phyloP scores from a whole-genome alignment of 2,888 invertebrate genomes.

The Acronicta aceris region DNA sequence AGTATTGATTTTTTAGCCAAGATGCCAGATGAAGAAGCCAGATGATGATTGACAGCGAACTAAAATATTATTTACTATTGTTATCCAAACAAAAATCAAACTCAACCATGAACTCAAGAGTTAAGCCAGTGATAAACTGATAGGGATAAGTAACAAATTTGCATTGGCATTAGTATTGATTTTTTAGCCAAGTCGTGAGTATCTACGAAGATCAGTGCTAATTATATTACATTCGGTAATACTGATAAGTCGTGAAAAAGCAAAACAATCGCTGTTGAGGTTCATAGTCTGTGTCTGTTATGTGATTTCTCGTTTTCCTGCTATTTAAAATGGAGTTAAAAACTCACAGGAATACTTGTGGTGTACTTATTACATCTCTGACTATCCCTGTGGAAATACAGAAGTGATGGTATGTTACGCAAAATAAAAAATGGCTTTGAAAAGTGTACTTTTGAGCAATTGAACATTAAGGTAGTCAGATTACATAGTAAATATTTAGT shows the following conservation, averaged over 20 bases:
- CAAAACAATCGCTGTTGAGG: conserved; percentile 28
- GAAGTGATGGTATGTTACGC: too few relatives aligned
- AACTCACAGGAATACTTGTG: too few relatives aligned
- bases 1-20: conserved; percentile 19
- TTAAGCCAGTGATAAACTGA: not conserved
- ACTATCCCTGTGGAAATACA: too few relatives aligned
- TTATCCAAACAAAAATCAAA: too few relatives aligned
- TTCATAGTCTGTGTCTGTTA: conserved; percentile 6
- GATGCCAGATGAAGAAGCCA: not conserved
- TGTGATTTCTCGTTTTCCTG: conserved; percentile 22
- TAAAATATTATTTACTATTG: too few relatives aligned
- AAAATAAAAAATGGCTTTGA: too few relatives aligned
- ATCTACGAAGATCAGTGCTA: conserved; percentile 45
- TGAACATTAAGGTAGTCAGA: too few relatives aligned
- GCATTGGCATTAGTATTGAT: conserved; percentile 3
- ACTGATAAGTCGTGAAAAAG: conserved; percentile 23
- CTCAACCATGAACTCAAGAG: too few relatives aligned
- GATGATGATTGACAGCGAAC: too few relatives aligned
- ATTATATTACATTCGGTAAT: conserved; percentile 35
- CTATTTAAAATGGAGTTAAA: not conserved
- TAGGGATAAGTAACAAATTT: conserved; percentile 4
- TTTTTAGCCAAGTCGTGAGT: conserved; percentile 27
- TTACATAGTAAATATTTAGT: too few relatives aligned
- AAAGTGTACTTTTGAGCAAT: too few relatives aligned
- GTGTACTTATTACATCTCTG: too few relatives aligned